A percentile compares a stretch with the other conserved stretches of the same genome.
These are phyloP conservation scores for Euwallacea similis DNA, from an alignment of 1,140 invertebrate species.

Conservation along the genomic window DNA sequence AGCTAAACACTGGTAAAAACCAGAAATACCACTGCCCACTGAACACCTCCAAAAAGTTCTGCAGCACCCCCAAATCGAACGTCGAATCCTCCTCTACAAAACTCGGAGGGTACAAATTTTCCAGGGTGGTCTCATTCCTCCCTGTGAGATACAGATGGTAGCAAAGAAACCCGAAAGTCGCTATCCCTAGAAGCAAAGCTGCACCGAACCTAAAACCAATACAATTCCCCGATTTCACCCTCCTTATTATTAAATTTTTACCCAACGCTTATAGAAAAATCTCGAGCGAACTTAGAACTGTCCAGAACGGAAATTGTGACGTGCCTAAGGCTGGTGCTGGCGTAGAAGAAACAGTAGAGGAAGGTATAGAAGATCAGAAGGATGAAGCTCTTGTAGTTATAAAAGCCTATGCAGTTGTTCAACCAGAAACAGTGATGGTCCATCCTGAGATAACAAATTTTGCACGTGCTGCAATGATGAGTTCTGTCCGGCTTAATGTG, in stretches of 20 bases:
- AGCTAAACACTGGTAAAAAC: constrained; percentile 67
- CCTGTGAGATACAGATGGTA: constrained; percentile 41
- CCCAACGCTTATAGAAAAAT: constrained; percentile 21
- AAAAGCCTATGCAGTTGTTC: constrained; percentile 69
- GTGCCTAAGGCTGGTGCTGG: constrained; percentile 25
- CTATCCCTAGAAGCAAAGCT: constrained; percentile 30
- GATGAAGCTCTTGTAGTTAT: constrained; percentile 49
- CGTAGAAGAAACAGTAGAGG: constrained; percentile 44
- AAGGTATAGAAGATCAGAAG: constrained; percentile 43
- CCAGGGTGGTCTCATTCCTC: constrained; percentile 57
- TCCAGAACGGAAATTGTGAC: neutral
- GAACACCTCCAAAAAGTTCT: constrained; percentile 83
- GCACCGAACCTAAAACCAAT: constrained; percentile 38
- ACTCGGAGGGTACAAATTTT: constrained; percentile 76
- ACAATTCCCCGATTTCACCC: neutral
- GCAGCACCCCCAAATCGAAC: constrained; percentile 73
- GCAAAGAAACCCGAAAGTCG: constrained; percentile 37
- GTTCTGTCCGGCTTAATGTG: constrained; percentile 49
- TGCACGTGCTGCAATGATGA: constrained; percentile 49
- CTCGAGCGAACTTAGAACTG: neutral
- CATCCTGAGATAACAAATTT: constrained; percentile 70
- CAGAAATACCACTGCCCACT: constrained; percentile 68
- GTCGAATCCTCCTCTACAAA: constrained; percentile 82
- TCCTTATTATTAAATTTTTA: neutral
- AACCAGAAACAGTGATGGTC: constrained; percentile 79